A percentile compares a stretch with the other conserved stretches of the same genome.
Conservation (phyloP, 2,113 vertebrate genomes). For the Cairina moschata region DNA sequence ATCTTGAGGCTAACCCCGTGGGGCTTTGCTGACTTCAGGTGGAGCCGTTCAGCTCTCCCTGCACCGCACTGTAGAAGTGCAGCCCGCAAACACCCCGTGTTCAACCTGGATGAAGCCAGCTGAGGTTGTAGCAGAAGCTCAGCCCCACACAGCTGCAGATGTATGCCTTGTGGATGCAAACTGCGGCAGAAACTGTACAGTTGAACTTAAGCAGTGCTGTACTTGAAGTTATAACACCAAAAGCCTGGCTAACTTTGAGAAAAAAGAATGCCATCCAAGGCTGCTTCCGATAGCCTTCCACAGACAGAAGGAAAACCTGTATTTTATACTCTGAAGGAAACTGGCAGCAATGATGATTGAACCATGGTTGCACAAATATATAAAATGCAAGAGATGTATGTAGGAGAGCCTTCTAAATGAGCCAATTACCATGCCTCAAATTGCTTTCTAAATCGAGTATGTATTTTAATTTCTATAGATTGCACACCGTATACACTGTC, state of each 20-base stretch:
- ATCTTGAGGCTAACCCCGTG: neutral
- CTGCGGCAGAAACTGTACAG: neutral
- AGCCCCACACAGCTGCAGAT: neutral
- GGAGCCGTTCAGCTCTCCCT: neutral
- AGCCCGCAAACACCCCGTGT: neutral
- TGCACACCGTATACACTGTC: neutral
- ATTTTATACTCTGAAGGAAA: neutral
- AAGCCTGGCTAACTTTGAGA: neutral
- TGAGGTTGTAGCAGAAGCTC: neutral
- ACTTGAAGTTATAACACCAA: neutral
- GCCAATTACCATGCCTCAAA: slow-evolving; percentile 4
- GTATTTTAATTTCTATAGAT: neutral
- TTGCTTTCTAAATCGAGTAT: slow-evolving; percentile 27
- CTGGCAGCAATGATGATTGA: neutral
- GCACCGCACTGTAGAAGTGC: neutral
- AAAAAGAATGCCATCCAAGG: neutral
- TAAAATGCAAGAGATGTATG: neutral
- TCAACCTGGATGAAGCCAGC: neutral
- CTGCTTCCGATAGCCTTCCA: neutral
- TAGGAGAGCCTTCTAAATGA: neutral
- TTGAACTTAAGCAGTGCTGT: neutral
- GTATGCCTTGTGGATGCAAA: neutral
- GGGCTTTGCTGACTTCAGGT: neutral
- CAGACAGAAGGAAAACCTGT: neutral
- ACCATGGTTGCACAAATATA: neutral